phyloP scores from a whole-genome alignment of 2,797 vertebrate genomes.

The Decapterus maruadsi region DNA sequence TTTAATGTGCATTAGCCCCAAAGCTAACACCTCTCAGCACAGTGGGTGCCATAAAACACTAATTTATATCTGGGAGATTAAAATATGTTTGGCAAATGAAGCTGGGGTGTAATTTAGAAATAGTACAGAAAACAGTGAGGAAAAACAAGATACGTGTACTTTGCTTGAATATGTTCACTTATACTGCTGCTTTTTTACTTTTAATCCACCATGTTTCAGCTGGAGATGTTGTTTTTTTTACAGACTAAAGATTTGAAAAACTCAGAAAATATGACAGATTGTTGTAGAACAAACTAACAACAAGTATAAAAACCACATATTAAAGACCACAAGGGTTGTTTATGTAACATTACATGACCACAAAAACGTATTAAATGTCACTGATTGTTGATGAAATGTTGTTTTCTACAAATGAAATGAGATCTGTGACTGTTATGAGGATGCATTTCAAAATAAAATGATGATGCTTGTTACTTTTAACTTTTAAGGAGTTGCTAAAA shows the following conservation, averaged over 20 bases:
- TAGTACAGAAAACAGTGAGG: neutral
- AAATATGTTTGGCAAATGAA: slow-evolving; percentile 10
- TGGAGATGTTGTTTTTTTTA: neutral
- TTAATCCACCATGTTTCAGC: neutral
- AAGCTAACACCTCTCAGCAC: slow-evolving; percentile 42
- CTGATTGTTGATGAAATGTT: too few relatives aligned
- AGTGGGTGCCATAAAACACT: slow-evolving; percentile 22
- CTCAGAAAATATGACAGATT: too few relatives aligned
- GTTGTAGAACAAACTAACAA: too few relatives aligned
- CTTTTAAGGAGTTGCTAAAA: neutral
- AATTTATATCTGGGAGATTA: slow-evolving; percentile 34
- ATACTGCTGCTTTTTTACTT: neutral
- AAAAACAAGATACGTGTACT: neutral
- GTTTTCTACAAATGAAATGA: too few relatives aligned
- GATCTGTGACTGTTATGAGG: too few relatives aligned
- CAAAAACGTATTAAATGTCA: too few relatives aligned
- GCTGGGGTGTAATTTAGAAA: slow-evolving; percentile 1
- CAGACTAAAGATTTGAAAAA: neutral
- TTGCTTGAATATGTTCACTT: neutral
- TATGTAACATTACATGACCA: neutral
- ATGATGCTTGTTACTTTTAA: neutral
- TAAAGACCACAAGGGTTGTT: neutral
- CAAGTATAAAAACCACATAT: neutral
- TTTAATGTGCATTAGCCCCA: slow-evolving; percentile 30
- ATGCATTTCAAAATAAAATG: neutral